phyloP scores from a whole-genome alignment of 2,113 vertebrate genomes.

The Hippocampus barbouri region DNA sequence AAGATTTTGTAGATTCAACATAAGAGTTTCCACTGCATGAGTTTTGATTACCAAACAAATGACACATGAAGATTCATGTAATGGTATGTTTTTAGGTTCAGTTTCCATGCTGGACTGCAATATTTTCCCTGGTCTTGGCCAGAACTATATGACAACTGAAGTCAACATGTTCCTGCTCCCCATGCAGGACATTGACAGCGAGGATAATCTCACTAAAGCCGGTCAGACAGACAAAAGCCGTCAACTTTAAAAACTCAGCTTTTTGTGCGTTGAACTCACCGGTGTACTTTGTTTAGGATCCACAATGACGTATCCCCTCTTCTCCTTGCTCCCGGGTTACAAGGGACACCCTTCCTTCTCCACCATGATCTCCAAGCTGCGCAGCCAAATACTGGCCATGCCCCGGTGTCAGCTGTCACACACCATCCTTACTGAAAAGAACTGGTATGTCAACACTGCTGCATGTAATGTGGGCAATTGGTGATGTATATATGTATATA shows the following conservation, averaged over 20 bases:
- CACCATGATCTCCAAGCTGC: slow-evolving; percentile 79
- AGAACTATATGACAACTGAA: slow-evolving; percentile 79
- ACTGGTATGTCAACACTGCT: slow-evolving; percentile 73
- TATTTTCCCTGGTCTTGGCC: slow-evolving; percentile 81
- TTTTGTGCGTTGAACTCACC: not conserved
- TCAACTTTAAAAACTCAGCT: not conserved
- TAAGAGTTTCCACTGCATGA: not conserved
- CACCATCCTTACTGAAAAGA: slow-evolving; percentile 90
- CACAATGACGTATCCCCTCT: slow-evolving; percentile 74
- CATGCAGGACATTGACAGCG: slow-evolving; percentile 77
- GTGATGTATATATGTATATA: too few species aligned
- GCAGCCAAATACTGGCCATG: slow-evolving; percentile 86
- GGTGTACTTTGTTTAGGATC: slow-evolving; percentile 58
- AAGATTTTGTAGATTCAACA: too few species aligned
- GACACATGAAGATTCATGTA: not conserved
- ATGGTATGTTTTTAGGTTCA: slow-evolving; percentile 66
- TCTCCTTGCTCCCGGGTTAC: slow-evolving; percentile 84
- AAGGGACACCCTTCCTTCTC: slow-evolving; percentile 85
- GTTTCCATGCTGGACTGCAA: slow-evolving; percentile 89
- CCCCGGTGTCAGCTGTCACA: slow-evolving; percentile 86
- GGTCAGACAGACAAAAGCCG: slow-evolving; percentile 51
- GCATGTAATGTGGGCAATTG: not conserved
- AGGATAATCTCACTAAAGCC: slow-evolving; percentile 77
- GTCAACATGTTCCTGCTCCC: slow-evolving; percentile 89
- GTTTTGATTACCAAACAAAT: too few species aligned